Evolutionary conservation across 2,113 vertebrate species (phyloP).

Genomic region (Megalops atlanticus): DNA sequence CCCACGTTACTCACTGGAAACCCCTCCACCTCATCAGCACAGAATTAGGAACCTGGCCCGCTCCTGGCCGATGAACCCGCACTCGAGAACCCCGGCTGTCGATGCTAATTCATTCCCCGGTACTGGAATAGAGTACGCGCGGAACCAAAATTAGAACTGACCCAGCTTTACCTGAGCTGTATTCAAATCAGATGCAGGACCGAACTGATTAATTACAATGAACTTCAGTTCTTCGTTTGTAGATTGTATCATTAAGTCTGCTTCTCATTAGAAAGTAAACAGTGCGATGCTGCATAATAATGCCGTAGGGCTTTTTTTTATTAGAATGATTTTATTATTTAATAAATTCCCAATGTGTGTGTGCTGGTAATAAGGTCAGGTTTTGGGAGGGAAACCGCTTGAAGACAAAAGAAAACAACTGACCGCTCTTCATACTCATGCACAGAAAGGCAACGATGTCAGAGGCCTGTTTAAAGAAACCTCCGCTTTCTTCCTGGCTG

Average conservation of each 20-base stretch:
- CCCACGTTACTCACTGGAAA: too few relatives aligned
- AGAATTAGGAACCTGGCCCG: neutral
- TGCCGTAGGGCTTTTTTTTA: too few relatives aligned
- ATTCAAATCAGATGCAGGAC: neutral
- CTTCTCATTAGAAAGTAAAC: neutral
- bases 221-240: neutral
- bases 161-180: neutral
- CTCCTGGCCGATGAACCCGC: too few relatives aligned
- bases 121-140: too few relatives aligned
- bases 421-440: neutral
- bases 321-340: too few relatives aligned
- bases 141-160: too few relatives aligned
- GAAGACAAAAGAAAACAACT: neutral
- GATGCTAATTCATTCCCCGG: too few relatives aligned
- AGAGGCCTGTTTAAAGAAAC: constrained; percentile 19
- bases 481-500: neutral
- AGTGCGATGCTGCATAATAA: neutral
- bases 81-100: too few relatives aligned
- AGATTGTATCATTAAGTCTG: neutral
- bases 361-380: neutral
- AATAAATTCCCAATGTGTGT: too few relatives aligned
- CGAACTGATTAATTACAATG: neutral
- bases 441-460: constrained; percentile 12
- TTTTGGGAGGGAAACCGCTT: neutral
- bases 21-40: too few relatives aligned